phyloP scores from a whole-genome alignment of 2,113 vertebrate species.

The Naja naja region DNA sequence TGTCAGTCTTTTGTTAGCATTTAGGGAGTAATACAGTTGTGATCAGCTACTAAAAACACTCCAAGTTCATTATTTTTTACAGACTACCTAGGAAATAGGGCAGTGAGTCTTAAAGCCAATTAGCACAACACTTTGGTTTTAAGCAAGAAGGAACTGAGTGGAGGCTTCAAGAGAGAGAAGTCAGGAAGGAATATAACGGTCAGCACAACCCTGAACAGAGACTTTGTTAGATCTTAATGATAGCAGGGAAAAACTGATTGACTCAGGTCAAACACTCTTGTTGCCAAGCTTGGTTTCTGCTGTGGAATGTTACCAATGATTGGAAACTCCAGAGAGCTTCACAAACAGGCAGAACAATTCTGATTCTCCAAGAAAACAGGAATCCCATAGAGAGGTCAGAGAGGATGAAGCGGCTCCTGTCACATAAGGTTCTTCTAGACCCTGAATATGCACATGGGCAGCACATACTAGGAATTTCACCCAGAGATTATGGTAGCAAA shows the following conservation, averaged over 20 bases:
- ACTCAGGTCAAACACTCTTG: slow-evolving; percentile 7
- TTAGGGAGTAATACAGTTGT: slow-evolving; percentile 7
- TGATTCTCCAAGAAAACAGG: not conserved
- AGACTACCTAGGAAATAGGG: slow-evolving; percentile 53
- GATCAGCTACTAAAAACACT: slow-evolving; percentile 43
- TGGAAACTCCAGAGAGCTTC: slow-evolving; percentile 6
- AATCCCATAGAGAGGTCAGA: not conserved
- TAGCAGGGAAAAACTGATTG: not conserved
- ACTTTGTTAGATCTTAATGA: slow-evolving; percentile 46
- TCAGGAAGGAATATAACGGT: slow-evolving; percentile 56
- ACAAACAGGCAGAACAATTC: not conserved
- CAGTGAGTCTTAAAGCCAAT: slow-evolving; percentile 63
- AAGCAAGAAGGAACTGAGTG: slow-evolving; percentile 49
- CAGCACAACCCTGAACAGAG: slow-evolving; percentile 50
- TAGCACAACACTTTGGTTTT: slow-evolving; percentile 58
- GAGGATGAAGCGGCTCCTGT: not conserved
- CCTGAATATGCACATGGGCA: no score
- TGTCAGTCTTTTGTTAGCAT: slow-evolving; percentile 24
- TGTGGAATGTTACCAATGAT: not conserved
- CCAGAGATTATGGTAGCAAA: not conserved
- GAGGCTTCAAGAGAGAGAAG: slow-evolving; percentile 47
- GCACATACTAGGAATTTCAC: not conserved
- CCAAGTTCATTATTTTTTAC: slow-evolving; percentile 58
- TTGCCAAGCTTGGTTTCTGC: slow-evolving; percentile 16
- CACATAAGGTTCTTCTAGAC: not conserved